Evolutionary conservation across 2,888 invertebrate species (phyloP).

Genomic region (Sabatieria punctata): DNA sequence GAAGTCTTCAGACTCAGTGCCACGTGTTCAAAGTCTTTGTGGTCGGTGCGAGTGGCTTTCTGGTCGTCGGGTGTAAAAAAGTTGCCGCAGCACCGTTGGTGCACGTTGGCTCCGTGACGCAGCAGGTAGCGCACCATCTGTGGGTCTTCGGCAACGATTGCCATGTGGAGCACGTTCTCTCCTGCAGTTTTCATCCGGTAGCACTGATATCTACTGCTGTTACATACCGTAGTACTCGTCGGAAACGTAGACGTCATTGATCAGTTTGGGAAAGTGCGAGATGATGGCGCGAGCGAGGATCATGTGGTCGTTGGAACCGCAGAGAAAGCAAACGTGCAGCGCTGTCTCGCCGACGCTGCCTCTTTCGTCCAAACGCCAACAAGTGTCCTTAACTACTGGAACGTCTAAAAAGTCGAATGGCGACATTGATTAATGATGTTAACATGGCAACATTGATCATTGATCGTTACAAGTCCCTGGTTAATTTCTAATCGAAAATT

Average conservation of each 20-base stretch:
- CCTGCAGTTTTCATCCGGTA: slow-evolving; percentile 37
- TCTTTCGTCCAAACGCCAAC: slow-evolving; percentile 76
- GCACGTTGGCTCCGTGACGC: slow-evolving; percentile 72
- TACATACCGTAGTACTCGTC: slow-evolving; percentile 79
- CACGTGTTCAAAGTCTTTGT: slow-evolving; percentile 70
- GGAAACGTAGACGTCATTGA: slow-evolving; percentile 78
- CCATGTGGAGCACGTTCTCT: slow-evolving; percentile 82
- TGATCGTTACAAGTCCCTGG: too few relatives aligned
- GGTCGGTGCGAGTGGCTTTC: slow-evolving; percentile 66
- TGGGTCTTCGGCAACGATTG: slow-evolving; percentile 90
- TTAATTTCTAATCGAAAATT: too few relatives aligned
- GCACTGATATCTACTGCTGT: not conserved
- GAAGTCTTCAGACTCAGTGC: slow-evolving; percentile 59
- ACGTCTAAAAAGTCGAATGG: too few relatives aligned
- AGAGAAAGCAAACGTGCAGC: slow-evolving; percentile 73
- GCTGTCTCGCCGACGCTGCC: slow-evolving; percentile 89
- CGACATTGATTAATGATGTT: too few relatives aligned
- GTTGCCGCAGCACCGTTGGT: slow-evolving; percentile 68
- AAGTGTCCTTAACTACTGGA: slow-evolving; percentile 57
- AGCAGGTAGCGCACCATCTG: slow-evolving; percentile 85
- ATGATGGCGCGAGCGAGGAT: slow-evolving; percentile 77
- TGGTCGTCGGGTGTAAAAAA: slow-evolving; percentile 95
- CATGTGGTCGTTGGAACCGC: slow-evolving; percentile 62
- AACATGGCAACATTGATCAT: too few relatives aligned
- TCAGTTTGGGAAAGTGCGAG: slow-evolving; percentile 77